phyloP scores from a whole-genome alignment of 1,140 invertebrate genomes.

The Holotrichia oblita region DNA sequence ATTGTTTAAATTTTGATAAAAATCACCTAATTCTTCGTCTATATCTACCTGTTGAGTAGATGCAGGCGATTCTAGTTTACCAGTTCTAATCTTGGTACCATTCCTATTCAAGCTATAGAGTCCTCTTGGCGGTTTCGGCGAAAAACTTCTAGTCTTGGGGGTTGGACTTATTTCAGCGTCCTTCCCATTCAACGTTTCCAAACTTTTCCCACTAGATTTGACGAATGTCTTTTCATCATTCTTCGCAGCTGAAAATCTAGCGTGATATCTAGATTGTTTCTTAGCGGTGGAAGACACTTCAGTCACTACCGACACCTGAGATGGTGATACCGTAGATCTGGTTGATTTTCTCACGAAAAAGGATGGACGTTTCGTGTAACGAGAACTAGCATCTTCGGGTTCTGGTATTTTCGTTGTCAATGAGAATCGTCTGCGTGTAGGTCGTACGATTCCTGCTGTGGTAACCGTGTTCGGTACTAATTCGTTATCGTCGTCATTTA shows the following conservation, averaged over 20 bases:
- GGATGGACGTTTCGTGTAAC: conserved; percentile 40
- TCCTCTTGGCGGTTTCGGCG: conserved; percentile 46
- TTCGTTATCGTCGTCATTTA: conserved; percentile 55
- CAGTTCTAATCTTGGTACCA: background rate
- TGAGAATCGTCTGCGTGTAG: conserved; percentile 48
- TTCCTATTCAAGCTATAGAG: conserved; percentile 45
- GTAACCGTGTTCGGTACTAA: conserved; percentile 48
- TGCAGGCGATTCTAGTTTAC: conserved; percentile 19
- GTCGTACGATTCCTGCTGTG: conserved; percentile 18
- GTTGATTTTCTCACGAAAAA: conserved; percentile 43
- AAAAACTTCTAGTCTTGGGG: conserved; percentile 26
- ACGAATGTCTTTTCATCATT: background rate
- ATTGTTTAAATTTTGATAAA: no score
- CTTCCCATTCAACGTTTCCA: background rate
- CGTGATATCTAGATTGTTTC: conserved; percentile 46
- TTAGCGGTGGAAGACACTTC: background rate
- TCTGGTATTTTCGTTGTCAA: conserved; percentile 47
- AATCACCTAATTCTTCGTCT: no score
- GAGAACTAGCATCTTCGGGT: conserved; percentile 32
- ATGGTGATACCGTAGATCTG: conserved; percentile 43
- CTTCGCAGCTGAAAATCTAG: conserved; percentile 45
- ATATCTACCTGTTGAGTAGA: conserved; percentile 39
- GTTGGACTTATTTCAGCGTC: background rate
- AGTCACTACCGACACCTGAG: conserved; percentile 18
- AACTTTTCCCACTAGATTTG: background rate